A percentile compares a stretch with the other conserved stretches of the same genome.
Conservation (phyloP, 2,797 vertebrate genomes). For the Hydrophis major region DNA sequence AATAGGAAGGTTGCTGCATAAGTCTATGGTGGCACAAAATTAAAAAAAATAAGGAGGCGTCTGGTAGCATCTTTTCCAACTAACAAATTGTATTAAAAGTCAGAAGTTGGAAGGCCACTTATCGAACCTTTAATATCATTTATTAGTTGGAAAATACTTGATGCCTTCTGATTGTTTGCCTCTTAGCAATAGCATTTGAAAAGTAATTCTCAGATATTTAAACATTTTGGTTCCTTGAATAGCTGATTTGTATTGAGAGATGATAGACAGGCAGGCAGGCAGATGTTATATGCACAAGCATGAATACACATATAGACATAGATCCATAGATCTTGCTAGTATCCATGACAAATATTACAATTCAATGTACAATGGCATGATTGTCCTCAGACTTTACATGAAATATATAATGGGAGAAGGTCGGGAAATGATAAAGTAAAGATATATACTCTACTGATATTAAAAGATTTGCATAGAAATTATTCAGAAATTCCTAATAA, state of each 20-base stretch:
- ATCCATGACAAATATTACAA: not conserved
- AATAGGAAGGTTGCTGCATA: not conserved
- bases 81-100: not conserved
- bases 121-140: not conserved
- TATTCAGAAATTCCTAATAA: not conserved
- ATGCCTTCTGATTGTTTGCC: not conserved
- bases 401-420: conserved; percentile 7
- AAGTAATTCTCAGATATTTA: not conserved
- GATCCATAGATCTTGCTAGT: not conserved
- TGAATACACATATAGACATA: not conserved
- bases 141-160: not conserved
- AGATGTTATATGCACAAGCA: not conserved
- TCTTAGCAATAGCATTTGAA: not conserved
- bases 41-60: not conserved
- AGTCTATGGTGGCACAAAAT: not conserved
- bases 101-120: not conserved
- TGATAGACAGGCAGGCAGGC: not conserved
- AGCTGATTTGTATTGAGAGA: not conserved
- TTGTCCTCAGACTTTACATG: not conserved
- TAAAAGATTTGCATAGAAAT: conserved; percentile 3
- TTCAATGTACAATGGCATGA: not conserved
- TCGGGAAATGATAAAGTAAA: conserved; percentile 35
- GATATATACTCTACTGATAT: not conserved
- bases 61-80: not conserved
- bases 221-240: not conserved